phyloP scores from a whole-genome alignment of 1,140 invertebrate species.

The Melanaphis sacchari region DNA sequence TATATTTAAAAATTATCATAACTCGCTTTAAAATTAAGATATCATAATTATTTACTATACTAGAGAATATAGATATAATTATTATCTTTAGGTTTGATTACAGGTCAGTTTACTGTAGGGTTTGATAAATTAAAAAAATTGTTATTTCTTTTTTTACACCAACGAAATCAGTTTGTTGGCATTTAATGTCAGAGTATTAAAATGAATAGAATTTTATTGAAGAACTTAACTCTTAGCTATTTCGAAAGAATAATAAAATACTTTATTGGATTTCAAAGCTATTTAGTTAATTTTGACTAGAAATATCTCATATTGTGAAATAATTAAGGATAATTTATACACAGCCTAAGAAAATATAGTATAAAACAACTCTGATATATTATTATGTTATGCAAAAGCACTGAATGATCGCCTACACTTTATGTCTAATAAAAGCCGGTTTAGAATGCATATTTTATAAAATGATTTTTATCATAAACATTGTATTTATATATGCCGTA shows the following conservation, averaged over 20 bases:
- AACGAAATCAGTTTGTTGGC: neutral
- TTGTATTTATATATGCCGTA: neutral
- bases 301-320: neutral
- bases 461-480: conserved; percentile 31
- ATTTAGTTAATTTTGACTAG: neutral
- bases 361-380: neutral
- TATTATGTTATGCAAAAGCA: neutral
- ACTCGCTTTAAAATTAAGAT: too few relatives aligned
- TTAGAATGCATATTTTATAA: conserved; percentile 11
- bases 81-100: too few relatives aligned
- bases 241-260: neutral
- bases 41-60: too few relatives aligned
- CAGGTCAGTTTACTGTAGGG: too few relatives aligned
- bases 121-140: too few relatives aligned
- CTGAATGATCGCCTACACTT: neutral
- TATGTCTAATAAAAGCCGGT: conserved; percentile 38
- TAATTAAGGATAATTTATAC: neutral
- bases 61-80: too few relatives aligned
- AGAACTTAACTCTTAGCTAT: neutral
- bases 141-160: neutral
- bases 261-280: neutral
- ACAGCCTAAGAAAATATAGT: neutral
- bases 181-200: neutral
- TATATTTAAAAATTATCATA: too few relatives aligned
- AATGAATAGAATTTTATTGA: neutral